phyloP scores from a whole-genome alignment of 2,888 invertebrate species.

The Ptychoptera albimana region DNA sequence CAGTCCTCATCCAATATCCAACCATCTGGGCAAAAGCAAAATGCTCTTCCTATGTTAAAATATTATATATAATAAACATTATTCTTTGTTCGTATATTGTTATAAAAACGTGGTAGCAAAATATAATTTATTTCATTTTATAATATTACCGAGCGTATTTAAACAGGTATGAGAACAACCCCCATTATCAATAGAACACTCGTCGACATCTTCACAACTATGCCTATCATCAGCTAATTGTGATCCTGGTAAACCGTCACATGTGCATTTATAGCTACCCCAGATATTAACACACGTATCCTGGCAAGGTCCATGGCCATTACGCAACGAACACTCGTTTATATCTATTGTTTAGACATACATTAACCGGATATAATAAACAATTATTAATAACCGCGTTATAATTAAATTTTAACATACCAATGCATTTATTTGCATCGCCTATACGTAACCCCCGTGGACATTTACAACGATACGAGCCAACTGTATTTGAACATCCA shows the following conservation, averaged over 20 bases:
- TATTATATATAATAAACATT: no score
- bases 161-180: constrained; percentile 14
- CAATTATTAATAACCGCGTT: neutral
- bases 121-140: neutral
- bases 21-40: constrained; percentile 26
- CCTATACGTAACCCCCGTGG: constrained; percentile 28
- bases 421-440: constrained; percentile 16
- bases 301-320: constrained; percentile 42
- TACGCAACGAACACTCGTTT: constrained; percentile 40
- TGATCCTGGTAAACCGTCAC: constrained; percentile 36
- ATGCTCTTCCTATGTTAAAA: constrained; percentile 14
- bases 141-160: constrained; percentile 11
- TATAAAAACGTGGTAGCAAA: no score
- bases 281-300: constrained; percentile 38
- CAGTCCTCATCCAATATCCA: constrained; percentile 23
- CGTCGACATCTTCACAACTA: constrained; percentile 25
- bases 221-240: constrained; percentile 35
- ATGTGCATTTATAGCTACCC: constrained; percentile 39
- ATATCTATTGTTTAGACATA: constrained; percentile 24
- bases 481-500: constrained; percentile 32
- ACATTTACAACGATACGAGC: constrained; percentile 35
- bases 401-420: constrained; percentile 7
- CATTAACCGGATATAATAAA: neutral
- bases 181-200: constrained; percentile 12
- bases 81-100: no score